Evolutionary conservation across 2,113 vertebrate species (phyloP), one percentile per base, ranked within the genome.

Genomic region (Ammospiza caudacuta): DNA sequence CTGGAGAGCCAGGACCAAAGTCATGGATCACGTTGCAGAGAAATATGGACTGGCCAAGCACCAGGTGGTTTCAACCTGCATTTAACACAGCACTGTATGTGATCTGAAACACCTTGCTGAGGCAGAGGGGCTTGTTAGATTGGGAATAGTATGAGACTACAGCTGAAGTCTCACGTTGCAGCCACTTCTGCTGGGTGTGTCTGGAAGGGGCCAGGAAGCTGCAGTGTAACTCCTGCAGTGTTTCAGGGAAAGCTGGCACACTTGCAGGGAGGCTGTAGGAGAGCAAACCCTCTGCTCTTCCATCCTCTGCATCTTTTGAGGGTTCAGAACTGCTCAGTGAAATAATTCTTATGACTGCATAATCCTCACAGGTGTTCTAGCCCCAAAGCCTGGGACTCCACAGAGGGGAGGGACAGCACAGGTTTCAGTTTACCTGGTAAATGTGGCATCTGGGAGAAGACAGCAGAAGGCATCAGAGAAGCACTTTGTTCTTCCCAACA

Each of bases 211-310:
- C 62, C 37, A 39, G 1, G 3, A 81, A 75, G 20, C 46, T 0
- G 0, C 58, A 83, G 72, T 24, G 35, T 27, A 61, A 28, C 31
- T 93, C 27, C 18, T 57, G 18, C 59, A 41, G 59, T 52, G 46
- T 54, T 77, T 43, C 57, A 39, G 73, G 63, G 41, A 24, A 72
- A 27, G 51, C 69, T 84, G 51, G 35, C 46, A 80, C 67, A 76
- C 8, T 25, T 8, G 3, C 5, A 15, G 61, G 11, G 21, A 67
- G 16, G 7, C 24, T 6, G 1, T 37, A 4, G 0, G 0, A 58
- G 44, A 62, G 33, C n/a, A 83, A 77, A 58, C 5, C 11, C 23
- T 2, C 0, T 9, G 49, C 31, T 82, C 31, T 87, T 64, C 55
- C 20, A 5, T 73, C 3, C n/a, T 74, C 51, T 74, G 51, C 20